Evolutionary conservation across 2,113 vertebrate species (phyloP), one percentile per base, ranked within the genome.

Genomic region (Willisornis vidua): DNA sequence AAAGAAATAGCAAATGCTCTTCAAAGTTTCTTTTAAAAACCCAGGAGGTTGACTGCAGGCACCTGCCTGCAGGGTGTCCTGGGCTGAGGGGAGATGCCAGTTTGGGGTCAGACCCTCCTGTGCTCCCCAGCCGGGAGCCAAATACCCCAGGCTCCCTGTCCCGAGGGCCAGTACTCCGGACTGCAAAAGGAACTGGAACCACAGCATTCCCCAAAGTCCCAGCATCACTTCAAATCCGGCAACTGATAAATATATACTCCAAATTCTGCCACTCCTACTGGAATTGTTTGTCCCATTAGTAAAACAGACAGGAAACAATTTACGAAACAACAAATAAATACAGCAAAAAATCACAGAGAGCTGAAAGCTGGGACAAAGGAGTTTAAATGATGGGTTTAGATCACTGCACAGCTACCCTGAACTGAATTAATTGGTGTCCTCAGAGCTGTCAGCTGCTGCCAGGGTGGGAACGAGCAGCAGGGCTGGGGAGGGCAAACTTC

Each of bases 31-130:
- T 14, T 37, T 10, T 2, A 6, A 19, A 6, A 33, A 37, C 8
- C 6, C 4, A 1, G 3, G 48, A 51, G 54, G 1, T 3, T 5
- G 22, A 12, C 7, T 0, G 0, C 14, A 12, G 78, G 37, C 2
- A 1, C 52, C 15, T 12, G 0, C 58, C 25, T 26, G 0, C 0
- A 2, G 19, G 12, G 22, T 54, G n/a, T 49, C 51, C 39, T 52
- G 41, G 14, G 16, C 29, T 0, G 0, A n/a, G 37, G 6, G 29
- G 35, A 29, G 65, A 24, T 10, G 74, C 23, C 0, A 15, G 6
- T 45, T 15, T 15, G 0, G 58, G 37, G 15, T 39, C 43, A 26
- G 13, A 26, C 29, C 58, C 57, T 37, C 46, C 54, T n/a, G 3
- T 22, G 63, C 29, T 20, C 43, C 41, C 14, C 19, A 5, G 7